These are phyloP conservation scores for Caenorhabditis drosophilae DNA, from an alignment of 2,888 invertebrate genomes.

Conservation along the genomic window DNA sequence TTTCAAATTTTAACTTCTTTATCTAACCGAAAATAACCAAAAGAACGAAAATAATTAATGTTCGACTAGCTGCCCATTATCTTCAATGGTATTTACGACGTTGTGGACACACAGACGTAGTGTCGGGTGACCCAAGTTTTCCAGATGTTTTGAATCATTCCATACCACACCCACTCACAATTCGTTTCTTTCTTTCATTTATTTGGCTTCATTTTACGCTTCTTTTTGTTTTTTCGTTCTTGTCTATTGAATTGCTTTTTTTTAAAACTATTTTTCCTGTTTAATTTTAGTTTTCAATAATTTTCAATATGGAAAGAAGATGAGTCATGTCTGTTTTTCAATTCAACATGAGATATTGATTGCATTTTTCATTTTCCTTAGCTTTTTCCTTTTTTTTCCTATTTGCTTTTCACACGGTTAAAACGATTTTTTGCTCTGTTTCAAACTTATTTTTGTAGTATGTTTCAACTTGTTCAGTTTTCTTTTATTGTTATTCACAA, in stretches of 20 bases:
- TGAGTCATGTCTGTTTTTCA: not conserved
- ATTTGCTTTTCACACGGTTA: not conserved
- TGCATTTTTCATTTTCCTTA: constrained; percentile 1
- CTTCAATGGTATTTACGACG: not conserved
- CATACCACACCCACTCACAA: too few species aligned
- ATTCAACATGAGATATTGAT: not conserved
- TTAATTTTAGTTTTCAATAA: too few species aligned
- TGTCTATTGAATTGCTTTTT: too few species aligned
- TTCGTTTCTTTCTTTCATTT: not conserved
- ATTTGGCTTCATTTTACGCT: not conserved
- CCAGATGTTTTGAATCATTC: not conserved
- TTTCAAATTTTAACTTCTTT: too few species aligned
- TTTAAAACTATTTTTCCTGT: not conserved
- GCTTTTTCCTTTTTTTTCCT: not conserved
- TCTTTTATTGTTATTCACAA: not conserved
- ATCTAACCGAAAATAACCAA: too few species aligned
- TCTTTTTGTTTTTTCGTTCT: too few species aligned
- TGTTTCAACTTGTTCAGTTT: too few species aligned
- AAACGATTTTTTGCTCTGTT: not conserved
- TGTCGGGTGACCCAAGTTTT: not conserved
- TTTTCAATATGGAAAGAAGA: too few species aligned
- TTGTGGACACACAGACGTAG: not conserved
- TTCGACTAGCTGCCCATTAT: too few species aligned
- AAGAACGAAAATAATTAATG: too few species aligned
- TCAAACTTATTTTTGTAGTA: not conserved